Evolutionary conservation across 2,113 vertebrate species (phyloP).

Genomic region (Lophius piscatorius): DNA sequence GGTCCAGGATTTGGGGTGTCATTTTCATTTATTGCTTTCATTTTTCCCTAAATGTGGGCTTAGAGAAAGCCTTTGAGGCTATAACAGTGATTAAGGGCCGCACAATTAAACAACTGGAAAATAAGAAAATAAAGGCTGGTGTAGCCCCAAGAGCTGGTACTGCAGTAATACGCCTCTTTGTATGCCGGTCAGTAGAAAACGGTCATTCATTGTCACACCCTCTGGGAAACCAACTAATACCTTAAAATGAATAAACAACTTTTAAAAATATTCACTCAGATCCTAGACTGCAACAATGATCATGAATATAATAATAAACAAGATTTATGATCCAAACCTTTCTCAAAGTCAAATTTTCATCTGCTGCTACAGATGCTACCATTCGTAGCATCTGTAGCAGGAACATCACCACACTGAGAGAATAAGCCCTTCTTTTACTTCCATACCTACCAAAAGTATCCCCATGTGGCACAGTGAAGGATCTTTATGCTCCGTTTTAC

Average conservation of each 20-base stretch:
- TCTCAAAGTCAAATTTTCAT: slow-evolving; percentile 38
- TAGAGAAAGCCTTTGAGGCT: not conserved
- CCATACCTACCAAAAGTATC: too few relatives aligned
- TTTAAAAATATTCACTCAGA: not conserved
- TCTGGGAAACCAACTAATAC: not conserved
- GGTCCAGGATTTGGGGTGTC: slow-evolving; percentile 18
- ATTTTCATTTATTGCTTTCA: slow-evolving; percentile 29
- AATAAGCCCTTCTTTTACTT: not conserved
- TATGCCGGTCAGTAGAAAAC: slow-evolving; percentile 13
- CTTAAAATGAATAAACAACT: slow-evolving; percentile 7
- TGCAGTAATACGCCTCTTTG: slow-evolving; percentile 12
- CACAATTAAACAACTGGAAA: slow-evolving; percentile 23
- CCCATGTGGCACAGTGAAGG: too few relatives aligned
- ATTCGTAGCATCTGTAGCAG: slow-evolving; percentile 31
- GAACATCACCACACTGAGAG: slow-evolving; percentile 18
- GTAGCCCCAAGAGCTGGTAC: slow-evolving; percentile 3
- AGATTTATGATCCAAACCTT: slow-evolving; percentile 18
- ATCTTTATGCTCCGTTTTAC: too few relatives aligned
- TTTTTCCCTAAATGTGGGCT: not conserved
- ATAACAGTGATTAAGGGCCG: slow-evolving; percentile 32
- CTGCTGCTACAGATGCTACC: slow-evolving; percentile 8
- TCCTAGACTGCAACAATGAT: not conserved
- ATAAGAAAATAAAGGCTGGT: slow-evolving; percentile 1
- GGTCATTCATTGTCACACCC: slow-evolving; percentile 2
- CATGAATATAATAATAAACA: not conserved